Base-by-base conservation (phyloP, 2,113 vertebrate species). In the Saccopteryx leptura region DNA sequence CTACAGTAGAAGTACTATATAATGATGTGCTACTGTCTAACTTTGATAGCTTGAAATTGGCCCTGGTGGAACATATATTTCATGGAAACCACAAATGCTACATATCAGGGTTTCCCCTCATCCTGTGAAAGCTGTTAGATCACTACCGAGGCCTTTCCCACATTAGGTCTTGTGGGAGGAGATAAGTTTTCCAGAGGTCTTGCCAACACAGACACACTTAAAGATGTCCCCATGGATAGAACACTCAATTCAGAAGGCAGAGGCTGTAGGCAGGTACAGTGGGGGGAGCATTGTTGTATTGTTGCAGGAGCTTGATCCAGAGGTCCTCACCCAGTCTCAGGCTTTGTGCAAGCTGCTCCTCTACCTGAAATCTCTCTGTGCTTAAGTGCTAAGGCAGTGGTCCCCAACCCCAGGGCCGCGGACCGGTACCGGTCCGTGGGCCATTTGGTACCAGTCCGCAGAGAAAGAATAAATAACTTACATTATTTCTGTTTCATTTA, bases 11-110 rank as follows among this genome's bases (percentile, higher is more conserved):
- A 88, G 9, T 90, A 86, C 28, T 81, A 76, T 23, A 61, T 58
- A 91, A 76, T 19, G 39, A 21, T 86, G 9, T 63, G 24, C 24
- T 86, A 46, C n/a, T 15, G 13, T 81, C 17, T 58, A 79, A 52
- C 46, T 85, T 66, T 14, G n/a, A 21, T 52, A 84, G 56, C 84
- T 91, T 95, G 61, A 66, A 75, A 48, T 23, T 80, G 80, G 56
- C 54, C 48, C 15, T 10, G 14, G 76, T 61, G 28, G 63, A 85
- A 48, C 93, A 72, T 63, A 76, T 46, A 74, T 24, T 96, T 48
- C 14, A 54, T 21, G 56, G 91, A 95, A 91, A 74, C 26, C 7
- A n/a, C 60, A 88, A 86, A 92, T 72, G n/a, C n/a, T 69, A 74
- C 46, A 93, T 76, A 71, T 74, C 7, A 54, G 18, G 18, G 10